Evolutionary conservation across 2,888 invertebrate species (phyloP).

Genomic region (Tetragonisca angustula): DNA sequence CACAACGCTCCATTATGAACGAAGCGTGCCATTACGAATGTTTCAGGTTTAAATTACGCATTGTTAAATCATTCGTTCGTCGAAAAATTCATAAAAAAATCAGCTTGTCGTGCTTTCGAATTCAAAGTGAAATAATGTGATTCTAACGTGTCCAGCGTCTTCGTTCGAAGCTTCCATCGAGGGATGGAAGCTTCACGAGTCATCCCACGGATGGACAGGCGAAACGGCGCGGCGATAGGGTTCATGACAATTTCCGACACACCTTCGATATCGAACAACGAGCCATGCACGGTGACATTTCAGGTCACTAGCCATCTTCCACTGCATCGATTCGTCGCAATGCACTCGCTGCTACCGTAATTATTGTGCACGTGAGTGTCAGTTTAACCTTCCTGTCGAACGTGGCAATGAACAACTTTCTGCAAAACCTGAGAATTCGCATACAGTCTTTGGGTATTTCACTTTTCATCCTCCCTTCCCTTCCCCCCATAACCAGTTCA

Average conservation of each 20-base stretch:
- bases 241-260: background rate
- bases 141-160: background rate
- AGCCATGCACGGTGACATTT: background rate
- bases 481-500: no score
- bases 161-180: background rate
- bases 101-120: no score
- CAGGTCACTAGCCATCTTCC: constrained; percentile 19
- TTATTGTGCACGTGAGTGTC: constrained; percentile 14
- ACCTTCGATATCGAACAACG: background rate
- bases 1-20: background rate
- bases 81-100: no score
- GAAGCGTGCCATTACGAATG: background rate
- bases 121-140: background rate
- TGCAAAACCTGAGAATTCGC: constrained; percentile 14
- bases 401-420: constrained; percentile 23
- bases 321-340: constrained; percentile 26
- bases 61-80: no score
- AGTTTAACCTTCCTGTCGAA: background rate
- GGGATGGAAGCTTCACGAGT: background rate
- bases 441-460: background rate
- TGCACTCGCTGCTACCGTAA: constrained; percentile 20
- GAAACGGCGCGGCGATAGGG: background rate
- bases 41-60: no score
- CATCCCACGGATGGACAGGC: background rate
- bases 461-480: background rate